Base-by-base conservation (phyloP, 2,888 invertebrate genomes). In the Cheilosia impressa region DNA sequence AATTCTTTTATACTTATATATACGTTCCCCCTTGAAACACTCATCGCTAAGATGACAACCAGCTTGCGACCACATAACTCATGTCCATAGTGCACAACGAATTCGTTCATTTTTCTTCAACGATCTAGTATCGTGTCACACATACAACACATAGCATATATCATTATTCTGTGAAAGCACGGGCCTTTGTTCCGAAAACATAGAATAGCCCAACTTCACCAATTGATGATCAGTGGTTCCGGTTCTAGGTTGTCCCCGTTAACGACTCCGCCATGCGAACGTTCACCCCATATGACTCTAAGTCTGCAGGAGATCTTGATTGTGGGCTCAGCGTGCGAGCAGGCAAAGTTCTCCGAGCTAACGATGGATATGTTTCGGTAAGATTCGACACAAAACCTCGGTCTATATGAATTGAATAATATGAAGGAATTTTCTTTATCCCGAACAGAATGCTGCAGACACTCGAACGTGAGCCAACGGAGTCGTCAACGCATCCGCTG, bases 341-440 rank as follows among this genome's bases (percentile, higher is more conserved):
- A 99, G 94, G 97, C 98, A 41, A 98, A 98, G 93, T 98, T 98
- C 93, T 98, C 98, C 88, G 98, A 99, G 92, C 93, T 99, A 88
- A 98, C 98, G 15, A 96, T 99, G 94, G 99, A 99, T 93, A 99
- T 99, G 99, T 99, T 97, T 93, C 90, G 92, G 92, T 92, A 81
- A 88, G 88, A 53, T 3, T 38, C 19, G 4, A 13, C 6, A 17
- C 1, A 55, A 7, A 4, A 3, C 10, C 3, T 7, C 19, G 2
- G 38, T 27, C 17, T 24, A 38, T 10, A 38, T 34, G 31, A 31
- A 24, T 24, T 15, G 38, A 6, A 10, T 22, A 1, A 41, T 17
- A 45, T 17, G 38, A n/a, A 10, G 2, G 4, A 19, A 55, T 69
- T 22, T n/a, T 41, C 38, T 41, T 4, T 62, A 63, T 73, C 55